Base-by-base conservation (phyloP, 2,797 vertebrate species). In the Pangasius macronema region DNA sequence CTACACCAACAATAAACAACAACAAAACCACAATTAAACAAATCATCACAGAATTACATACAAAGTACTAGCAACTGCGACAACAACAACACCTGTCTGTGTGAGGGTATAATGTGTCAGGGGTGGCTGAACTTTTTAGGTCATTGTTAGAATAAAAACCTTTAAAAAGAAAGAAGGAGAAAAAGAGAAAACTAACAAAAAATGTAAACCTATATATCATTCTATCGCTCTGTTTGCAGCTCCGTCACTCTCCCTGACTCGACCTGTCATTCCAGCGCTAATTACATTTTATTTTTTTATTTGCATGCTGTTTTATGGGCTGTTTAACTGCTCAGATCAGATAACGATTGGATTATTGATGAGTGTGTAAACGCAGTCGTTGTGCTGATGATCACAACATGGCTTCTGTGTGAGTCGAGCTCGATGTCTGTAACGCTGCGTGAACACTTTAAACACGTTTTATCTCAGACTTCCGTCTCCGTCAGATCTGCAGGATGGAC, bases 171-270 rank as follows among this genome's bases (percentile, higher is more conserved):
- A 10, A n/a, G 10, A n/a, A 65, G 4, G 18, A 57, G 55, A 57
- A n/a, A 1, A 27, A n/a, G 10, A 10, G 1, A 27, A 1, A 63
- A n/a, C n/a, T n/a, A n/a, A n/a, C 1, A 36, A 36, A 36, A 27
- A 27, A 10, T 3, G 2, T 10, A 63, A 27, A 63, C 0, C 3
- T 3, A 1, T n/a, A 14, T n/a, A 3, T 0, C 8, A 10, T 14
- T 65, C 61, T 30, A 3, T 1, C 14, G 27, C 0, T 65, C 61
- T 14, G 61, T 65, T n/a, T 30, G 61, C n/a, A 14, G 10, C 27
- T 11, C 61, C 3, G 11, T 13, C 61, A 13, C 27, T 30, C 61
- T 65, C 11, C 63, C 13, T 0, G 11, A 65, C 14, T 65, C 13
- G n/a, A 4, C 5, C 63, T 65, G 24, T 63, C 27, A 63, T 9